Percentiles rank a stretch among this genome's conserved stretches.
Evolutionary conservation across 2,888 invertebrate genomes (phyloP).

Genomic region (Netelia melanura): DNA sequence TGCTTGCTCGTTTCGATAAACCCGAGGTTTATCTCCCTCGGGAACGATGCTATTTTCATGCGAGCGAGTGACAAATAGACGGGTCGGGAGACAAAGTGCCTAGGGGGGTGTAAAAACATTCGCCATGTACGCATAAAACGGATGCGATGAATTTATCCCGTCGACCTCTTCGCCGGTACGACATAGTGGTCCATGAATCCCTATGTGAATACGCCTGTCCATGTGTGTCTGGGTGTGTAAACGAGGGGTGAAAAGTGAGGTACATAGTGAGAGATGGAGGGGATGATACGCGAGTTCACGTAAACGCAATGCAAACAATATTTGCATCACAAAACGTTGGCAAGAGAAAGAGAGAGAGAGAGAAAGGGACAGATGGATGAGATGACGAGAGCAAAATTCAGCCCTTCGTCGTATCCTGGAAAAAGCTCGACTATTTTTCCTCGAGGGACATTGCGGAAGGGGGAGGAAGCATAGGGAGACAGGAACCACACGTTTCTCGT

Average conservation of each 20-base stretch:
- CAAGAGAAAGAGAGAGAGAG: constrained; percentile 5
- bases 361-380: constrained; percentile 10
- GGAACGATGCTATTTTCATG: neutral
- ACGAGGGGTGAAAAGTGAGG: constrained; percentile 11
- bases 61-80: constrained; percentile 19
- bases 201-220: no score
- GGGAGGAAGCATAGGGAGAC: neutral
- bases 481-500: constrained; percentile 49
- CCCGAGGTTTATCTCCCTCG: no score
- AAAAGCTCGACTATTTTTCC: constrained; percentile 36
- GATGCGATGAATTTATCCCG: constrained; percentile 45
- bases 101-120: constrained; percentile 47
- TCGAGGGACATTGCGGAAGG: neutral
- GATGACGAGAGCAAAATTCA: constrained; percentile 15
- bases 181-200: no score
- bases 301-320: constrained; percentile 61
- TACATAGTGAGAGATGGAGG: neutral
- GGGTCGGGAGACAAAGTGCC: constrained; percentile 27
- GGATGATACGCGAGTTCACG: constrained; percentile 42
- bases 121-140: constrained; percentile 10
- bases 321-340: constrained; percentile 65
- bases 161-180: constrained; percentile 1
- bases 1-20: no score
- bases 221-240: neutral
- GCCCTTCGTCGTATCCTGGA: constrained; percentile 40